Conservation (phyloP, 2,797 vertebrate genomes). For the Acanthiza pusilla region DNA sequence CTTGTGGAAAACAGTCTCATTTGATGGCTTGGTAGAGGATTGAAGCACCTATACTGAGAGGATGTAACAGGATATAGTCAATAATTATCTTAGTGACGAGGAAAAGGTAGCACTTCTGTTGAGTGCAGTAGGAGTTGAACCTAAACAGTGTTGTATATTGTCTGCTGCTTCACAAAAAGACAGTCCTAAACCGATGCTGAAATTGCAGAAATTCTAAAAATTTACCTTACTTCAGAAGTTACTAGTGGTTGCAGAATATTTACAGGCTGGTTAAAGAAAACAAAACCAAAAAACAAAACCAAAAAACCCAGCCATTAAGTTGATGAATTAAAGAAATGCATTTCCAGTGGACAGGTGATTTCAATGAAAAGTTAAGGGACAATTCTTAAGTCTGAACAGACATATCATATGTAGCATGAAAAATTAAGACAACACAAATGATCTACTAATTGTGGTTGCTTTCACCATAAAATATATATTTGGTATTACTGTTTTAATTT, state of each 20-base stretch:
- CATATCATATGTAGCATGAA: not conserved
- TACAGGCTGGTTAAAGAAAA: not conserved
- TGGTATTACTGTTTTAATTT: not conserved
- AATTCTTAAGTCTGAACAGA: not conserved
- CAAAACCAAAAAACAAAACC: rapidly evolving
- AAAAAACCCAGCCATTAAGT: not conserved
- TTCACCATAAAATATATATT: not conserved
- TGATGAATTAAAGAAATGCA: not conserved
- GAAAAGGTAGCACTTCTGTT: not conserved
- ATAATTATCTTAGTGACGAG: not conserved
- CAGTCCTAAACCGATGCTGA: not conserved
- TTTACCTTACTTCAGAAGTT: not conserved
- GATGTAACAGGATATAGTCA: not conserved
- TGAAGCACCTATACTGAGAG: not conserved
- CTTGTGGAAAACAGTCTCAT: not conserved
- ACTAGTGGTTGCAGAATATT: not conserved
- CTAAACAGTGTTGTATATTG: not conserved
- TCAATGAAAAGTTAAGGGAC: not conserved
- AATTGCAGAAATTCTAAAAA: not conserved
- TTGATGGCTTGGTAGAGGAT: not conserved
- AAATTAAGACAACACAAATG: not conserved
- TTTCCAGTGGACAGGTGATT: not conserved
- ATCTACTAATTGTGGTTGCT: not conserved
- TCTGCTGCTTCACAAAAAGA: not conserved
- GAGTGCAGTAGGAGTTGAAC: not conserved